These are phyloP conservation scores for Amphipoea oculea DNA, from an alignment of 2,888 invertebrate species.

Conservation along the genomic window DNA sequence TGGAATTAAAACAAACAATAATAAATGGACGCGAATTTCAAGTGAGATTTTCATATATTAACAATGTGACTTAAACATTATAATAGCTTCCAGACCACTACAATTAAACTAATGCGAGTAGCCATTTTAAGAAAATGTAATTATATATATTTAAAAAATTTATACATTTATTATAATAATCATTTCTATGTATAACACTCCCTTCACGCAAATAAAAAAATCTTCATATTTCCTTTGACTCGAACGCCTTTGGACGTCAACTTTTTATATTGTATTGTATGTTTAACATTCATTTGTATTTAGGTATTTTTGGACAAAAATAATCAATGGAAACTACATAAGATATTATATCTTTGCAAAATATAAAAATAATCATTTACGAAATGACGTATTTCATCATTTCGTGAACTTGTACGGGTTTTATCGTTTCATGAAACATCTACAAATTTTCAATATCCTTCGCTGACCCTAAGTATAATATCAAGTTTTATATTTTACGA, in stretches of 20 bases:
- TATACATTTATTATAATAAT: slow-evolving; percentile 5
- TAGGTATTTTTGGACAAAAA: not conserved
- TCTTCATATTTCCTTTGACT: not conserved
- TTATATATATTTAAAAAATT: slow-evolving; percentile 8
- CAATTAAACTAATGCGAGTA: not conserved
- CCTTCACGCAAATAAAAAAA: not conserved
- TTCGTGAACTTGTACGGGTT: not conserved
- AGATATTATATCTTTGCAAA: not conserved
- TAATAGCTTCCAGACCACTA: not conserved
- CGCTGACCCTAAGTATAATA: not conserved
- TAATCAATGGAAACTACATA: not conserved
- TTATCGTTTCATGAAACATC: not conserved
- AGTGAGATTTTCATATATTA: slow-evolving; percentile 40
- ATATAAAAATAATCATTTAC: not conserved
- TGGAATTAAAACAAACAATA: not conserved
- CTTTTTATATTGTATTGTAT: not conserved
- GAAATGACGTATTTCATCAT: not conserved
- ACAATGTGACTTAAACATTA: slow-evolving; percentile 15
- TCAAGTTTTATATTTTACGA: slow-evolving; percentile 5
- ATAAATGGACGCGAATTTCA: slow-evolving; percentile 11
- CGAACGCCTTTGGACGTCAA: not conserved
- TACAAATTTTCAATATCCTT: not conserved
- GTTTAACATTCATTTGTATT: not conserved
- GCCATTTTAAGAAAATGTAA: not conserved
- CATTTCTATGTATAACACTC: not conserved